These are phyloP conservation scores for Diloba caeruleocephala DNA, from an alignment of 2,888 invertebrate species.

Conservation along the genomic window DNA sequence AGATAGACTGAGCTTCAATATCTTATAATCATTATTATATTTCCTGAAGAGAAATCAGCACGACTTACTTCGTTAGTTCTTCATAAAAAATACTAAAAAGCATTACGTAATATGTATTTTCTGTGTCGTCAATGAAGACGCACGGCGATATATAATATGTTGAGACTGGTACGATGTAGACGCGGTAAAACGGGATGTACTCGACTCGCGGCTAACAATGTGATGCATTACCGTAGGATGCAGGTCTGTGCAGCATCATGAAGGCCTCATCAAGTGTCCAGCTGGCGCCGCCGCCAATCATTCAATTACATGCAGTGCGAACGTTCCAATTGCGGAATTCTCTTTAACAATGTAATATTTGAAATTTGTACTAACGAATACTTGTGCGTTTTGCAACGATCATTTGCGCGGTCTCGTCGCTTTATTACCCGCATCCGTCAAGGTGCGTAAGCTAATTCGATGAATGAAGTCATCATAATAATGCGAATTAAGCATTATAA, in stretches of 20 bases:
- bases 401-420: constrained; percentile 37
- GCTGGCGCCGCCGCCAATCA: constrained; percentile 81
- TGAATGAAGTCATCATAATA: constrained; percentile 17
- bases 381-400: constrained; percentile 46
- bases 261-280: constrained; percentile 69
- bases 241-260: constrained; percentile 75
- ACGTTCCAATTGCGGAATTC: constrained; percentile 70
- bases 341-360: constrained; percentile 61
- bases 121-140: background rate
- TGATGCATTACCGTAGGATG: constrained; percentile 72
- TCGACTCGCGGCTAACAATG: constrained; percentile 62
- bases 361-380: constrained; percentile 57
- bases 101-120: too few species aligned
- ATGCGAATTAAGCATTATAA: background rate
- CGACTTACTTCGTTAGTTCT: too few species aligned
- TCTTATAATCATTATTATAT: too few species aligned
- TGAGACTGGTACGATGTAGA: constrained; percentile 6
- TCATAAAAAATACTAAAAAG: too few species aligned
- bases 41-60: too few species aligned
- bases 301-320: constrained; percentile 75
- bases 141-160: background rate
- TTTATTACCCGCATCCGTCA: constrained; percentile 39
- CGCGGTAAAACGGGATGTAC: constrained; percentile 52
- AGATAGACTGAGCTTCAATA: too few species aligned
- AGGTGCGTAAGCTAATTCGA: constrained; percentile 37